phyloP scores from a whole-genome alignment of 2,888 invertebrate species.

The Plebejus anna region DNA sequence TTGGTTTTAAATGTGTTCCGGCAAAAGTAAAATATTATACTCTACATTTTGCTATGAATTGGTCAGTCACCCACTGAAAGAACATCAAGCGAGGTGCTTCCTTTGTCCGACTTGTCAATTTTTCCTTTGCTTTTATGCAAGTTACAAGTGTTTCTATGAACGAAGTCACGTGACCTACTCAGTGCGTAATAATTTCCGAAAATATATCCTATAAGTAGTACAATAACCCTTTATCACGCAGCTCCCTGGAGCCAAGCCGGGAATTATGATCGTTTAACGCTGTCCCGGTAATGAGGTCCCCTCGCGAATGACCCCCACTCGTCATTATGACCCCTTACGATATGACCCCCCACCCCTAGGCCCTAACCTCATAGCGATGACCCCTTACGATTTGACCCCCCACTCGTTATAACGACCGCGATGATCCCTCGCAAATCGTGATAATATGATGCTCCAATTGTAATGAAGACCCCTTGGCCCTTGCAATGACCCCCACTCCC shows the following conservation, averaged over 20 bases:
- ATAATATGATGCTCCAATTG: not conserved
- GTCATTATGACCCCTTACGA: not conserved
- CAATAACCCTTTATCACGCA: not conserved
- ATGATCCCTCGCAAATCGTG: not conserved
- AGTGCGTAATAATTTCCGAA: not conserved
- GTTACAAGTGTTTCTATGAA: too few relatives aligned
- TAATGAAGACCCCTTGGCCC: not conserved
- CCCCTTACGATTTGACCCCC: not conserved
- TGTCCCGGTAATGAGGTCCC: conserved; percentile 1
- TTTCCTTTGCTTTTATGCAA: too few relatives aligned
- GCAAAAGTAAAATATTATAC: too few relatives aligned
- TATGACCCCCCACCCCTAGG: not conserved
- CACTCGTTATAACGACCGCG: not conserved
- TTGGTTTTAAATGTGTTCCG: too few relatives aligned
- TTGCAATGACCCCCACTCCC: not conserved
- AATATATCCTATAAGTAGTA: not conserved
- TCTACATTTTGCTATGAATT: too few relatives aligned
- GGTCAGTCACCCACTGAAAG: too few relatives aligned
- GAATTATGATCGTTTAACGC: conserved; percentile 5
- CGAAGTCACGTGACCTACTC: not conserved
- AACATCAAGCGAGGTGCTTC: too few relatives aligned
- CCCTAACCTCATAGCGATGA: not conserved
- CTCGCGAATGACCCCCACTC: not conserved
- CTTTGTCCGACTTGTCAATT: not conserved
- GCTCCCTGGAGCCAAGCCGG: not conserved